Percentiles rank a stretch among this genome's conserved stretches.
Evolutionary conservation across 2,888 invertebrate genomes (phyloP).

Genomic region (Gisinianus flammeolus): DNA sequence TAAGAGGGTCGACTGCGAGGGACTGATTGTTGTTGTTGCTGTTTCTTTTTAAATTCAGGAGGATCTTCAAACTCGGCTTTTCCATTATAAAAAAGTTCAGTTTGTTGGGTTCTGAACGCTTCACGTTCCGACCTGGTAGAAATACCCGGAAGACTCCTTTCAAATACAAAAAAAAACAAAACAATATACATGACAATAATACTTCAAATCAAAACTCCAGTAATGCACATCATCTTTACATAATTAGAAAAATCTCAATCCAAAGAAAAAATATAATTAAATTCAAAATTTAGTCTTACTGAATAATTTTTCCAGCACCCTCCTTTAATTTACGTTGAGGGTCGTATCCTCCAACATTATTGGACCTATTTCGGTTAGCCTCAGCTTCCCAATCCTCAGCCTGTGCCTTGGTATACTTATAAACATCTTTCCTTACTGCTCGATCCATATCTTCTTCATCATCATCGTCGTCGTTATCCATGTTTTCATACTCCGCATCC

Average conservation of each 20-base stretch:
- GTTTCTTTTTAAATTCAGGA: too few species aligned
- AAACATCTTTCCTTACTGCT: too few species aligned
- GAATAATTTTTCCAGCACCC: not conserved
- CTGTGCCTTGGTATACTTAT: too few species aligned
- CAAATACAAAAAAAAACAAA: not conserved
- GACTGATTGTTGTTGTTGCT: too few species aligned
- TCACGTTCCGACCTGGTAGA: not conserved
- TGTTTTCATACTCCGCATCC: not conserved
- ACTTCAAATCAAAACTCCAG: not conserved
- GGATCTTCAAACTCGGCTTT: too few species aligned
- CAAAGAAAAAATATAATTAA: too few species aligned
- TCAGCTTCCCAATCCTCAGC: not conserved
- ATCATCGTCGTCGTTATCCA: not conserved
- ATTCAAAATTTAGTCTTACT: not conserved
- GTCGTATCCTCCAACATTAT: not conserved
- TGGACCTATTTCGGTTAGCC: not conserved
- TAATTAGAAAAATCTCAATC: not conserved
- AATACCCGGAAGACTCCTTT: not conserved
- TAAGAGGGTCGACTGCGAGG: too few species aligned
- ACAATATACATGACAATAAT: not conserved
- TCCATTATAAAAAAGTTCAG: not conserved
- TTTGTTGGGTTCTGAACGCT: not conserved
- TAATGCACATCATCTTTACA: not conserved
- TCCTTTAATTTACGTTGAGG: not conserved
- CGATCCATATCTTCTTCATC: not conserved